Evolutionary conservation across 2,888 invertebrate species (phyloP).

Genomic region (Calephelis perditalis): DNA sequence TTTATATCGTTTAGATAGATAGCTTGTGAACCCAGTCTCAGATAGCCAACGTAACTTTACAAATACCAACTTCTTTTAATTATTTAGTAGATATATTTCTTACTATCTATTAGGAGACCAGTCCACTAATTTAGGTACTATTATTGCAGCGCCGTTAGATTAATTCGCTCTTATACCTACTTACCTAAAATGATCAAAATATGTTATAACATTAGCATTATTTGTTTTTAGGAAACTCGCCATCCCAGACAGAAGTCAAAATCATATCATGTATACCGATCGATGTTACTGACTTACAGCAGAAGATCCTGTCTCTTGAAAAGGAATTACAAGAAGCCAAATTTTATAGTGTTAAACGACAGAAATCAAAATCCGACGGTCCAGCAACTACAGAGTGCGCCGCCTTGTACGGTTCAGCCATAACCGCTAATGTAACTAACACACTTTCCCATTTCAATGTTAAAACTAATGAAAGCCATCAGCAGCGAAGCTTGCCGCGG

Average conservation of each 20-base stretch:
- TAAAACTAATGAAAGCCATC: slow-evolving; percentile 10
- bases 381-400: background rate
- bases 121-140: too few species aligned
- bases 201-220: background rate
- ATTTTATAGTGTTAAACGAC: background rate
- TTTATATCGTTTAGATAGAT: too few species aligned
- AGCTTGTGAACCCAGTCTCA: too few species aligned
- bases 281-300: slow-evolving; percentile 65
- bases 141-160: too few species aligned
- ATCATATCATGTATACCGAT: slow-evolving; percentile 71
- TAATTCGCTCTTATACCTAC: too few species aligned
- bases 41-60: too few species aligned
- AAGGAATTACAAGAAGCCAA: slow-evolving; percentile 43
- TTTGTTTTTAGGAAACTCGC: slow-evolving; percentile 53
- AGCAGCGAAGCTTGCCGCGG: slow-evolving; percentile 12
- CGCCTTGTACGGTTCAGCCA: slow-evolving; percentile 7
- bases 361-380: slow-evolving; percentile 10
- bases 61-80: too few species aligned
- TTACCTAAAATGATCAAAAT: too few species aligned
- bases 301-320: slow-evolving; percentile 53
- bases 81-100: too few species aligned
- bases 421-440: slow-evolving; percentile 1
- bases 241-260: slow-evolving; percentile 68
- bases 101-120: too few species aligned
- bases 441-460: slow-evolving; percentile 9